Conservation (phyloP, 2,797 vertebrate species). For the Rhinella marina region DNA sequence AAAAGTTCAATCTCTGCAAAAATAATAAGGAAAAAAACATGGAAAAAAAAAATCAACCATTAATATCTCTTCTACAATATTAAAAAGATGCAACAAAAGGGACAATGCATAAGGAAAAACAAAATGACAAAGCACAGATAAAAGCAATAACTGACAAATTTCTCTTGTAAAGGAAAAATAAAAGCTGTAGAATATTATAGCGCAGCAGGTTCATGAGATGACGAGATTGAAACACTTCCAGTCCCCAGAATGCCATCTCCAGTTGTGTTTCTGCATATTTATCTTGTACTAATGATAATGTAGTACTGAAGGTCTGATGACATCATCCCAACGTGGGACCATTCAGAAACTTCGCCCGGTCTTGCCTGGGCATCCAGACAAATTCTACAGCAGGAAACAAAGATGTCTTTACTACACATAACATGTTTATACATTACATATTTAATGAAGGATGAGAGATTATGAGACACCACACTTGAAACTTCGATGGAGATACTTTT, state of each 20-base stretch:
- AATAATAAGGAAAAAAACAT: conserved; percentile 69
- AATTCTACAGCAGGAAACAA: conserved; percentile 76
- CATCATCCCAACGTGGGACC: conserved; percentile 91
- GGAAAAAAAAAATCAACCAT: conserved; percentile 68
- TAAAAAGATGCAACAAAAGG: conserved; percentile 73
- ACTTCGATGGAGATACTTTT: background rate
- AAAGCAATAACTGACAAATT: conserved; percentile 83
- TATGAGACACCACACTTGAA: too few species aligned
- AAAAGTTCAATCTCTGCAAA: conserved; percentile 82
- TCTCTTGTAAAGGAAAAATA: conserved; percentile 65
- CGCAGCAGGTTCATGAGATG: conserved; percentile 98
- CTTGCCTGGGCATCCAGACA: conserved; percentile 94
- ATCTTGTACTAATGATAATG: conserved; percentile 78
- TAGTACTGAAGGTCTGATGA: conserved; percentile 89
- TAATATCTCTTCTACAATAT: conserved; percentile 77
- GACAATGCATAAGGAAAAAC: conserved; percentile 75
- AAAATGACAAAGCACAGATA: conserved; percentile 77
- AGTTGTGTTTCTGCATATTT: conserved; percentile 67
- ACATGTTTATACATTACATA: background rate
- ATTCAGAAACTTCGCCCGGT: conserved; percentile 93
- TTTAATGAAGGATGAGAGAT: too few species aligned
- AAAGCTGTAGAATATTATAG: conserved; percentile 87
- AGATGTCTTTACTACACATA: conserved; percentile 44
- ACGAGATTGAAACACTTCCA: conserved; percentile 82
- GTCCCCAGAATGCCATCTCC: conserved; percentile 84